Base-by-base conservation (phyloP, 2,113 vertebrate genomes). In the Callipepla californica region DNA sequence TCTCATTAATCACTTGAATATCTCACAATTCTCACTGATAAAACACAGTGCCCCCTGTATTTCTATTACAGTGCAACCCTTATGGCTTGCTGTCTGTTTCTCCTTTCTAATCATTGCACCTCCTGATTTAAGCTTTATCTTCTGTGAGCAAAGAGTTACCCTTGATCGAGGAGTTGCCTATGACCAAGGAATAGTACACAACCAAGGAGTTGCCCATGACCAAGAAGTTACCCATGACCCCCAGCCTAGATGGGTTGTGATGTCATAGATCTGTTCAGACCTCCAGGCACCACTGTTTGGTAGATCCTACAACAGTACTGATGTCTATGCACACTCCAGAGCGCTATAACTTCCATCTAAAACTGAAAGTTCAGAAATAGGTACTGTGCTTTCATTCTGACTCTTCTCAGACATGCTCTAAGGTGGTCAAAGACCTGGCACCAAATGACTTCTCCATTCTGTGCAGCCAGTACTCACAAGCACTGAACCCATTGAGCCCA, bases 271-370 rank as follows among this genome's bases (percentile, higher is more conserved):
- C 55, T 36, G 67, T 25, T 26, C 77, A 30, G 50, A 9, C 44
- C 72, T 74, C 28, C 44, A 16, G 61, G 76, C 81, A 73, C 2
- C 25, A 1, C 55, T 26, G n/a, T 15, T n/a, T 45, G 14, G 25
- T 9, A 68, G 72, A 42, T 57, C 66, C 15, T 20, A 3, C 59
- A 48, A 22, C 44, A 81, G 73, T 45, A 68, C 11, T 1, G 10
- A 23, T 7, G 32, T n/a, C 50, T 26, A 21, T 4, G 59, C 18
- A 0, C 6, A 16, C 25, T 7, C 62, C 16, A 40, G 45, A 74
- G 10, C 0, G 9, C 15, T 6, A 1, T 3, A 13, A 7, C 18
- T 19, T 25, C 9, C 9, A 22, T 15, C 45, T 16, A 5, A 23
- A 32, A 7, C 67, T 9, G 26, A 44, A 44, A 32, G 34, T 25